phyloP scores from a whole-genome alignment of 2,888 invertebrate species.

The Gymnosoma rotundatum region DNA sequence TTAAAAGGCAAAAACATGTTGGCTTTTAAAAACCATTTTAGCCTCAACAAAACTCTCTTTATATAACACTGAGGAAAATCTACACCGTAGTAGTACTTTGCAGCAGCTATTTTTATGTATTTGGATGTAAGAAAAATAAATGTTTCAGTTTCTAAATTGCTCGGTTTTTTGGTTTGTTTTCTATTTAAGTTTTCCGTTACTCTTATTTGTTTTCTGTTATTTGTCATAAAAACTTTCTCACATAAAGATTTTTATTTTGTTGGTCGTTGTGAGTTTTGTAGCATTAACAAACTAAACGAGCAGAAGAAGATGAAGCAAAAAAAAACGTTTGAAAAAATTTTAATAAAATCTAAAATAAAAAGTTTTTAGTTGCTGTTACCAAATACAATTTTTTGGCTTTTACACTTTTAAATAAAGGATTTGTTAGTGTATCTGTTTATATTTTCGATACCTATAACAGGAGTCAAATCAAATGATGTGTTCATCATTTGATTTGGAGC shows the following conservation, averaged over 20 bases:
- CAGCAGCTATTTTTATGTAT: conserved; percentile 6
- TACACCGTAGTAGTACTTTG: conserved; percentile 5
- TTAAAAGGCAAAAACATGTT: conserved; percentile 50
- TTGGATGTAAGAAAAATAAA: conserved; percentile 41
- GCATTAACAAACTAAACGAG: conserved; percentile 32
- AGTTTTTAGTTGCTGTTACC: conserved; percentile 52
- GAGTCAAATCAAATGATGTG: too few species aligned
- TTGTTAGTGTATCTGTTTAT: conserved; percentile 11
- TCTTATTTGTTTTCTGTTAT: conserved; percentile 34
- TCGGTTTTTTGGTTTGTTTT: conserved; percentile 41
- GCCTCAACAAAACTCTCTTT: conserved; percentile 19
- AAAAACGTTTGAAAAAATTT: conserved; percentile 3
- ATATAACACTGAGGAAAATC: neutral
- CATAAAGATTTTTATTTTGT: conserved; percentile 54
- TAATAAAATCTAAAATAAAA: conserved; percentile 46
- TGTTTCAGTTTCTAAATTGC: conserved; percentile 59
- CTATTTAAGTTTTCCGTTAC: conserved; percentile 18
- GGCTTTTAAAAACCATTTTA: conserved; percentile 47
- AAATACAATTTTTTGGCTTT: conserved; percentile 63
- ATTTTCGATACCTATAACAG: conserved; percentile 4
- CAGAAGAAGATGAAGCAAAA: neutral
- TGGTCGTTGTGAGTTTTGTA: conserved; percentile 45
- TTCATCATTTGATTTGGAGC: neutral
- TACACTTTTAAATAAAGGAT: conserved; percentile 61
- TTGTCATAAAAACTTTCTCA: conserved; percentile 60